Evolutionary conservation across 2,797 vertebrate genomes (phyloP).

Genomic region (Rhinoraja longicauda): DNA sequence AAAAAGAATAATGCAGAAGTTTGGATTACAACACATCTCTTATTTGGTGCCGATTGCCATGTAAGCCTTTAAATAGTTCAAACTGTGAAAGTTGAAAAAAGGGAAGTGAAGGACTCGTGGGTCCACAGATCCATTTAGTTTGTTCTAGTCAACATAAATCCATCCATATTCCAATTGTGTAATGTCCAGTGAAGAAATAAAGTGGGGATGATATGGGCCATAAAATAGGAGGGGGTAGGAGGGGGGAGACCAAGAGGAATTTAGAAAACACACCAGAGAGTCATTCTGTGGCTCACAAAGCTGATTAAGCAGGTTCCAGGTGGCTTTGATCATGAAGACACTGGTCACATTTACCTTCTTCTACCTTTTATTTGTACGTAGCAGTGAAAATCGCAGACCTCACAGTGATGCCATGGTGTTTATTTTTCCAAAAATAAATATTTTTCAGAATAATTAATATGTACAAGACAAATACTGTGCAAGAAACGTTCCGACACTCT

Average conservation of each 20-base stretch:
- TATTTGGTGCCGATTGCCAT: neutral
- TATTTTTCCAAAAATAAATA: too few relatives aligned
- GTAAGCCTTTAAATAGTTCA: neutral
- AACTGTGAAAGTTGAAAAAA: neutral
- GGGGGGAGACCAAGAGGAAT: neutral
- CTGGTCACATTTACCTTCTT: neutral
- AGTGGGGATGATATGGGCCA: neutral
- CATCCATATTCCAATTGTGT: neutral
- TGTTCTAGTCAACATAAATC: neutral
- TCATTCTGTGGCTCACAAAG: neutral
- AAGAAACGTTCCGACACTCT: too few relatives aligned
- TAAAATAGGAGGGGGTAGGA: too few relatives aligned
- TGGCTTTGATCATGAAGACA: neutral
- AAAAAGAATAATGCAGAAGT: neutral
- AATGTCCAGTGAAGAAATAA: neutral
- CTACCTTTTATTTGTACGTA: neutral
- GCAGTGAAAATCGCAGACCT: too few relatives aligned
- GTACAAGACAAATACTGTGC: too few relatives aligned
- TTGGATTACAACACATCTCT: neutral
- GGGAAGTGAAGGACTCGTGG: neutral
- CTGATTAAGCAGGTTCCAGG: neutral
- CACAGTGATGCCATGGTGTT: too few relatives aligned
- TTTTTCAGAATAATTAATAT: too few relatives aligned
- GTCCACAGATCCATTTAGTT: neutral
- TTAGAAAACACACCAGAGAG: neutral